Percentiles rank a stretch among this genome's conserved stretches.
Conservation (phyloP, 2,797 vertebrate genomes). For the Tolypeutes matacus region DNA sequence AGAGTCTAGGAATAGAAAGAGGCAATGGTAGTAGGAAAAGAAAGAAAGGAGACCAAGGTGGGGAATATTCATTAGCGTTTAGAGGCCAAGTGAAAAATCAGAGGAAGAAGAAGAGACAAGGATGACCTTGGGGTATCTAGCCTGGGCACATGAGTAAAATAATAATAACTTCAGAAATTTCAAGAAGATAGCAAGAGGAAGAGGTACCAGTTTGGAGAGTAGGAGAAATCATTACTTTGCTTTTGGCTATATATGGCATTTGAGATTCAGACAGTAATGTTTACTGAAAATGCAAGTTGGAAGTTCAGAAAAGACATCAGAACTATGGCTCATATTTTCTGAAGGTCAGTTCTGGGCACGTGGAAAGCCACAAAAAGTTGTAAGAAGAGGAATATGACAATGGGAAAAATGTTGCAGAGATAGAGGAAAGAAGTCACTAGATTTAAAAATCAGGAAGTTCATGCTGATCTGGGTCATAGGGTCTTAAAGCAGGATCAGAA, state of each 20-base stretch:
- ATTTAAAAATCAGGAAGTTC: neutral
- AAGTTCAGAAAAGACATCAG: slow-evolving; percentile 20
- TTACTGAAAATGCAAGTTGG: neutral
- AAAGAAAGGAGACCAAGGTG: neutral
- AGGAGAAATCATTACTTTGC: neutral
- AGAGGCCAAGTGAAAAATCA: neutral
- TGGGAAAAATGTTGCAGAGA: neutral
- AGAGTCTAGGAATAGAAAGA: slow-evolving; percentile 12
- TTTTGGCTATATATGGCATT: neutral
- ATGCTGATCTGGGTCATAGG: neutral
- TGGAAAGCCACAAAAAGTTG: slow-evolving; percentile 4
- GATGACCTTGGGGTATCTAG: neutral
- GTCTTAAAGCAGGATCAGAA: neutral
- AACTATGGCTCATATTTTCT: slow-evolving; percentile 33
- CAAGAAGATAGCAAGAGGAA: neutral
- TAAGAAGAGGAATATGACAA: slow-evolving; percentile 42
- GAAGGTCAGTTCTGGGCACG: neutral
- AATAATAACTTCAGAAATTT: neutral
- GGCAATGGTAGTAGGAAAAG: neutral
- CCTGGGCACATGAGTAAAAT: neutral
- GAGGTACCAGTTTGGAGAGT: neutral
- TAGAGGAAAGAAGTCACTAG: neutral
- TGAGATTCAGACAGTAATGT: neutral
- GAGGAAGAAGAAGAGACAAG: neutral
- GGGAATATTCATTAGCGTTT: neutral